Percentiles rank a stretch among this genome's conserved stretches.
Conservation (phyloP, 2,113 vertebrate genomes). For the Lophochroa leadbeateri region DNA sequence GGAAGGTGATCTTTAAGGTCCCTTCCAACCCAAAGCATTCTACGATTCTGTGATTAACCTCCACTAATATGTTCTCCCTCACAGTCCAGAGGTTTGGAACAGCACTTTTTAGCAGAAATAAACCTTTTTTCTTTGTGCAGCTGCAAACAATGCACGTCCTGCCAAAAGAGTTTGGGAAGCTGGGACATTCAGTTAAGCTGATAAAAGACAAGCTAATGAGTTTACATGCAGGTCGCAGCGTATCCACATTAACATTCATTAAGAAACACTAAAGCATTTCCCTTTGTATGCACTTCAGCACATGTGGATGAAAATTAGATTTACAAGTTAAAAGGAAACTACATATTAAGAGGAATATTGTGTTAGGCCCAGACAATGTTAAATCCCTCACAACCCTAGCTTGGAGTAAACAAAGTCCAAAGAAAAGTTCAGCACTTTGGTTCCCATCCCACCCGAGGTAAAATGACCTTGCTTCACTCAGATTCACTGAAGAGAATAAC, state of each 20-base stretch:
- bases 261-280: not conserved
- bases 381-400: not conserved
- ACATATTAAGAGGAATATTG: not conserved
- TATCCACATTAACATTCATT: not conserved
- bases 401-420: not conserved
- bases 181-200: fast-evolving
- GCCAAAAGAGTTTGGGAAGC: not conserved
- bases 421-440: not conserved
- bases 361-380: not conserved
- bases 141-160: not conserved
- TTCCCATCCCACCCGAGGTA: not conserved
- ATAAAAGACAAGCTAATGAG: not conserved
- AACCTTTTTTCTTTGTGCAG: not conserved
- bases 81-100: fast-evolving
- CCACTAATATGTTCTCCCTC: not conserved
- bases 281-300: not conserved
- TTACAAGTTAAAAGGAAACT: not conserved
- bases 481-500: not conserved
- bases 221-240: not conserved
- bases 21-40: not conserved
- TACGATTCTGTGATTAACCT: not conserved
- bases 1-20: not conserved
- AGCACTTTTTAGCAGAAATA: not conserved
- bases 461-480: not conserved
- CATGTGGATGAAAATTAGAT: not conserved